Conservation (phyloP, 2,888 invertebrate species). For the Orchestes rusci region DNA sequence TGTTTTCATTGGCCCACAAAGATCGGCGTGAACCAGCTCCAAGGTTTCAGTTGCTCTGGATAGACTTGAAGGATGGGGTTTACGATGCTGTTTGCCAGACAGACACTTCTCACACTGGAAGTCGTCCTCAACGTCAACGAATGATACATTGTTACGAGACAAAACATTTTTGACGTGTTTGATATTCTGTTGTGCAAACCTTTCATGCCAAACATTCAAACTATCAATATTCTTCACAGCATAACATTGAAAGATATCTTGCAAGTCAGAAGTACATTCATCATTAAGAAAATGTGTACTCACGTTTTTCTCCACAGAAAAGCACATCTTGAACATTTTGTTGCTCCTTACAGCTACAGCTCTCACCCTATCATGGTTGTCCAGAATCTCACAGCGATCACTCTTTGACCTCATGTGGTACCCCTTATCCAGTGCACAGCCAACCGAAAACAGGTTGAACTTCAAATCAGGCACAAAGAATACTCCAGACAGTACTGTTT, state of each 20-base stretch:
- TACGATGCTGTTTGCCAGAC: slow-evolving; percentile 31
- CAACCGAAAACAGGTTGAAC: slow-evolving; percentile 8
- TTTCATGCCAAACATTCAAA: slow-evolving; percentile 10
- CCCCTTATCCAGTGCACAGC: slow-evolving; percentile 15
- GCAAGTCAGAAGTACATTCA: slow-evolving; percentile 1
- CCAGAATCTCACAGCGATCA: slow-evolving; percentile 11
- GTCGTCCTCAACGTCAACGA: slow-evolving; percentile 5
- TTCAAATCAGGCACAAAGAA: slow-evolving; percentile 3
- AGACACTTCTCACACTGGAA: slow-evolving; percentile 23
- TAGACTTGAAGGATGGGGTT: slow-evolving; percentile 27
- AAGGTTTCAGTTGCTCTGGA: slow-evolving; percentile 27
- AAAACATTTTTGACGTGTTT: slow-evolving; percentile 12
- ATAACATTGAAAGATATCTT: background rate
- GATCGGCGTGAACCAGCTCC: slow-evolving; percentile 30
- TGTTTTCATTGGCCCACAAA: slow-evolving; percentile 32
- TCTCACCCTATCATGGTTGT: background rate
- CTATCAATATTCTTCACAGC: slow-evolving; percentile 3
- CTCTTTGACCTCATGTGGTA: slow-evolving; percentile 10
- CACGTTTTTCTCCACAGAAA: too few species aligned
- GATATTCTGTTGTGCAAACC: slow-evolving; percentile 15
- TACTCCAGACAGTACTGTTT: slow-evolving; percentile 5
- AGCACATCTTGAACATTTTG: slow-evolving; percentile 5
- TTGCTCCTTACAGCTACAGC: slow-evolving; percentile 5
- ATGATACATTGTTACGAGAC: slow-evolving; percentile 11
- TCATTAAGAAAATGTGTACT: slow-evolving; percentile 1